Percentiles rank a stretch among this genome's conserved stretches.
phyloP scores from a whole-genome alignment of 2,888 invertebrate genomes.

The Stenichneumon culpator region DNA sequence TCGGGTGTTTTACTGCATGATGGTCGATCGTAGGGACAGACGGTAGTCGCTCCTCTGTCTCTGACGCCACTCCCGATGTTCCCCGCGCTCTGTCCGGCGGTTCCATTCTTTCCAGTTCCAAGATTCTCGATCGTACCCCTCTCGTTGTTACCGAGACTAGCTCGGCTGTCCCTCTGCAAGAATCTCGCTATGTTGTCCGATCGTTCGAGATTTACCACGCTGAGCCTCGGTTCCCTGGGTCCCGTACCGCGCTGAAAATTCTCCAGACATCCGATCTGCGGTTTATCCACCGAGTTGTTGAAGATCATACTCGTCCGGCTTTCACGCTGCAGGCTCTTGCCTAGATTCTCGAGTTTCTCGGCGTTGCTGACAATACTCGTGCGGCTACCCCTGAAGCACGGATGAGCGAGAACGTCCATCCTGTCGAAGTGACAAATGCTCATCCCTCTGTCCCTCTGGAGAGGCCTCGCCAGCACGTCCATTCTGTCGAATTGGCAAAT shows the following conservation, averaged over 20 bases:
- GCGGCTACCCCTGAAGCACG: constrained; percentile 71
- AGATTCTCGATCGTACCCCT: constrained; percentile 56
- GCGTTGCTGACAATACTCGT: constrained; percentile 74
- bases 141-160: constrained; percentile 62
- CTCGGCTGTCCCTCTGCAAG: constrained; percentile 65
- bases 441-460: constrained; percentile 76
- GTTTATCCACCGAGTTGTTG: constrained; percentile 59
- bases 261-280: constrained; percentile 42
- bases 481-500: constrained; percentile 78
- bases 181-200: constrained; percentile 65
- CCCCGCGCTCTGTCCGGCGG: constrained; percentile 55
- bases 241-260: constrained; percentile 38
- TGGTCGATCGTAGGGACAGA: constrained; percentile 76
- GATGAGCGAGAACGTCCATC: constrained; percentile 71
- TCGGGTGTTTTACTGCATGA: constrained; percentile 80
- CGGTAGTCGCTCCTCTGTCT: constrained; percentile 34
- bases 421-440: constrained; percentile 79
- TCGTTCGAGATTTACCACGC: constrained; percentile 72
- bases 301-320: constrained; percentile 68
- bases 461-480: constrained; percentile 72
- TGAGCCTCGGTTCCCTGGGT: constrained; percentile 54
- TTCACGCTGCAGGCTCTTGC: constrained; percentile 67
- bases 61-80: constrained; percentile 40
- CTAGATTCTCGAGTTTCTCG: constrained; percentile 72
- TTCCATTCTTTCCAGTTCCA: constrained; percentile 25